phyloP scores from a whole-genome alignment of 2,888 invertebrate species.

The Zele albiditarsus region DNA sequence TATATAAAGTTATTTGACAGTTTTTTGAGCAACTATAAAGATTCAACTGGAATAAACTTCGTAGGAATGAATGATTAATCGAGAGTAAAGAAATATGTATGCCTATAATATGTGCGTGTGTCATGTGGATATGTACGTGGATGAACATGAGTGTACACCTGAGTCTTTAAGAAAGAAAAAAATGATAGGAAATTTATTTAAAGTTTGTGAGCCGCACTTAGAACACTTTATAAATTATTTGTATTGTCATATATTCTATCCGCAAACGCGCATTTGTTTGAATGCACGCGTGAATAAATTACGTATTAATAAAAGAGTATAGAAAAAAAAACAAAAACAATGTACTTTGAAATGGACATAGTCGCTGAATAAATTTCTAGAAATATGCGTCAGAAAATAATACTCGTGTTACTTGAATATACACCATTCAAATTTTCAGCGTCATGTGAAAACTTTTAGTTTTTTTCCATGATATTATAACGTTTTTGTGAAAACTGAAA shows the following conservation, averaged over 20 bases:
- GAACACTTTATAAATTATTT: constrained; percentile 42
- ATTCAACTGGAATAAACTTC: not conserved
- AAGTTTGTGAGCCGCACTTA: constrained; percentile 17
- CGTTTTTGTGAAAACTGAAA: not conserved
- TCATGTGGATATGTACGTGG: constrained; percentile 28
- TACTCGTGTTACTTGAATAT: not conserved
- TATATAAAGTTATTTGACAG: constrained; percentile 3
- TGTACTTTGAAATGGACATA: not conserved
- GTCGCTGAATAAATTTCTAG: constrained; percentile 16
- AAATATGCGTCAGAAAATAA: constrained; percentile 22
- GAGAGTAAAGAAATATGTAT: constrained; percentile 2
- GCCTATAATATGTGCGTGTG: not conserved
- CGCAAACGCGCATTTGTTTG: not conserved
- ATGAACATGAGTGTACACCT: constrained; percentile 37
- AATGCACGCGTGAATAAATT: constrained; percentile 21
- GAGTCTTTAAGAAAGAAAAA: constrained; percentile 38
- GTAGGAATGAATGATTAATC: not conserved
- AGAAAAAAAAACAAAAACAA: not conserved
- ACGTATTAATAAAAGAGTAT: constrained; percentile 8
- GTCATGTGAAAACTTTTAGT: not conserved
- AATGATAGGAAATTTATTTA: constrained; percentile 26
- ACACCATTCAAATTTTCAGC: not conserved
- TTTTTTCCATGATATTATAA: not conserved
- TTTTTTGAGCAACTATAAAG: not conserved
- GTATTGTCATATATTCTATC: constrained; percentile 32